phyloP scores from a whole-genome alignment of 2,888 invertebrate species.

The Adineta ricciae region DNA sequence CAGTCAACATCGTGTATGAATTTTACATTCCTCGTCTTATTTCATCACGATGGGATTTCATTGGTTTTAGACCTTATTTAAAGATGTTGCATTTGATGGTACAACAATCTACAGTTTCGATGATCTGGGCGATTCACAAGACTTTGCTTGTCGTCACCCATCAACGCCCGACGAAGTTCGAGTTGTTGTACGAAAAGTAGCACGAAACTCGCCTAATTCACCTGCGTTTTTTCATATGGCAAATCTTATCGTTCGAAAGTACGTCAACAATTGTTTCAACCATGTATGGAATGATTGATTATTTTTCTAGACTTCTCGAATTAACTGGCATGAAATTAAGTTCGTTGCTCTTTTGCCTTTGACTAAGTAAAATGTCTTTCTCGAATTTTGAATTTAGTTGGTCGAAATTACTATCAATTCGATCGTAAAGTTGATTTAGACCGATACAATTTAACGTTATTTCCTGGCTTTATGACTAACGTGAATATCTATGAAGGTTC shows the following conservation, averaged over 20 bases:
- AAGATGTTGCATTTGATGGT: constrained; percentile 35
- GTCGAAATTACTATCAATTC: constrained; percentile 2
- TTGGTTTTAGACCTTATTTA: constrained; percentile 38
- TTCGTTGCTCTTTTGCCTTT: not conserved
- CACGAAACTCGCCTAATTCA: not conserved
- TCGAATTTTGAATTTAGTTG: not conserved
- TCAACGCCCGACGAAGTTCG: not conserved
- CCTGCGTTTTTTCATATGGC: not conserved
- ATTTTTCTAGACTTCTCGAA: not conserved
- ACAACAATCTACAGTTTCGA: constrained; percentile 1
- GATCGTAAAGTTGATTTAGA: constrained; percentile 14
- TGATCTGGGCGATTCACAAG: not conserved
- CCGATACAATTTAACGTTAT: not conserved
- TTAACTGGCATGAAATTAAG: not conserved
- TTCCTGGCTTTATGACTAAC: constrained; percentile 11
- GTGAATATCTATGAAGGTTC: not conserved
- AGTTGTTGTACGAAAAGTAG: not conserved
- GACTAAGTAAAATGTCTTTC: not conserved
- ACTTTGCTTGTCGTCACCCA: not conserved
- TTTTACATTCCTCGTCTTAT: constrained; percentile 35
- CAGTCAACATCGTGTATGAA: constrained; percentile 35
- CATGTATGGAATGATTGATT: not conserved
- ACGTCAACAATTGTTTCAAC: not conserved
- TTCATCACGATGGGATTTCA: too few species aligned
- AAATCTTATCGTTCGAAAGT: constrained; percentile 10